Base-by-base conservation (phyloP, 2,888 invertebrate genomes). In the Leucoma salicis region DNA sequence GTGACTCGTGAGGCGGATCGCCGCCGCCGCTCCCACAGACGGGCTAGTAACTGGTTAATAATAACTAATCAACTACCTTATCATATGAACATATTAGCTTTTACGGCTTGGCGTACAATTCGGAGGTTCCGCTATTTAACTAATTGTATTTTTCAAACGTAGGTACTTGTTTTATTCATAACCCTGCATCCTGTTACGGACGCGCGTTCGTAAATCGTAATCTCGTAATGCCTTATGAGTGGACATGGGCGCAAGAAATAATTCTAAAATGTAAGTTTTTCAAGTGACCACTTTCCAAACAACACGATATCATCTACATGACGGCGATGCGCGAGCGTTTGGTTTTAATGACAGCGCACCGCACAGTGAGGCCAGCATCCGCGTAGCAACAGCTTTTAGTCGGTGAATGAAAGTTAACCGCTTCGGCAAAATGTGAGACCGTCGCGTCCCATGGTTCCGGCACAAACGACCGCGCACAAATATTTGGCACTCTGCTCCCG, bases 341-440 rank as follows among this genome's bases (percentile, higher is more conserved):
- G 78, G 74, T 73, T 82, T 81, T 83, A 82, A 85, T 81, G 82
- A 77, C 82, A 72, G 21, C 21, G 21, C n/a, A n/a, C 78, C 74
- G 72, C 76, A 71, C 71, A 61, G 77, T 70, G 77, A 69, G 79
- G 75, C 78, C 83, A 75, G 82, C 79, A 85, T 89, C 88, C 88
- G 88, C 87, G 67, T 89, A 78, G 88, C 84, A 87, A 89, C 87
- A 82, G 81, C 78, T 79, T 81, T 81, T 81, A 79, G 81, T 75
- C 73, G 70, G 74, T 80, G 79, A 87, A 88, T 82, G 88, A 89
- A 89, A 89, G 88, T 89, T 86, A 82, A 82, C 81, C 79, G 70
- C 65, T 69, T 70, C 70, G 71, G 70, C 74, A 76, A 82, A 78
- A 82, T 77, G 73, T 71, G 74, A 74, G 67, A 69, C 65, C 63